Conservation (phyloP, 1,140 invertebrate species). For the Magallana gigas region DNA sequence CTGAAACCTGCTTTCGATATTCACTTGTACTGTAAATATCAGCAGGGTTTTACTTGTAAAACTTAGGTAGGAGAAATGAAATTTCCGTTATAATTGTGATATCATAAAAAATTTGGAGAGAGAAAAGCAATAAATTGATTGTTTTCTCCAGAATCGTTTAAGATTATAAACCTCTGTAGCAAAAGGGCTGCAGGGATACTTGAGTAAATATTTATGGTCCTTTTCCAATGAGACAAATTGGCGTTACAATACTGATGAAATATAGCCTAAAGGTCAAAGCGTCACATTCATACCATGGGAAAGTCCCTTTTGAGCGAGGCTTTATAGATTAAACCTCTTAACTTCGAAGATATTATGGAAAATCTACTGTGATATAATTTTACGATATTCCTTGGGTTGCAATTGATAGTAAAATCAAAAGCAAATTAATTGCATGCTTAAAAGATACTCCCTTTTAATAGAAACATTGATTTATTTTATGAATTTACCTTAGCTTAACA, state of each 20-base stretch:
- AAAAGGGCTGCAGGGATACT: background rate
- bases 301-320: background rate
- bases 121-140: constrained; percentile 19
- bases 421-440: too few relatives aligned
- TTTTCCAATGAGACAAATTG: background rate
- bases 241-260: background rate
- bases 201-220: constrained; percentile 21
- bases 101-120: background rate
- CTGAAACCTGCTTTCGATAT: too few relatives aligned
- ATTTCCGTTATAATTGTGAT: background rate
- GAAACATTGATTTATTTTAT: too few relatives aligned
- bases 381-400: too few relatives aligned
- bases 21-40: too few relatives aligned
- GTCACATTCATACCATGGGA: background rate
- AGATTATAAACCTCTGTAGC: constrained; percentile 16
- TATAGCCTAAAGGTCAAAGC: background rate
- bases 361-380: too few relatives aligned
- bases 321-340: background rate
- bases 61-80: background rate
- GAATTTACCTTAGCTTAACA: too few relatives aligned
- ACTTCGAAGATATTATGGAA: too few relatives aligned
- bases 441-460: too few relatives aligned
- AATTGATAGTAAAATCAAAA: too few relatives aligned
- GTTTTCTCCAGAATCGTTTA: background rate
- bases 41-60: too few relatives aligned